Conservation (phyloP, 1,140 invertebrate species). For the Euura saliciscinereae region DNA sequence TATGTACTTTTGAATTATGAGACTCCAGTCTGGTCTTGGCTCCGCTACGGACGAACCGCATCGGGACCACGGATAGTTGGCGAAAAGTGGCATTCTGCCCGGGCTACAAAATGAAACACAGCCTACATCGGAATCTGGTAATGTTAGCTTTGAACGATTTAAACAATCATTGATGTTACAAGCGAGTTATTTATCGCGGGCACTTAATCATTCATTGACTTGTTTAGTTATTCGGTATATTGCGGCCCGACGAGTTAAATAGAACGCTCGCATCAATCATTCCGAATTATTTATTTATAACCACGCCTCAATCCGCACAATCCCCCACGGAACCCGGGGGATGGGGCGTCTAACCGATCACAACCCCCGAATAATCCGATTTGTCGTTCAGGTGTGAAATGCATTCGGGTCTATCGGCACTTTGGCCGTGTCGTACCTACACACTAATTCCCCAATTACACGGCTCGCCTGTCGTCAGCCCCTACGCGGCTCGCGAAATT, state of each 20-base stretch:
- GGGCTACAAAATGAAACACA: too few species aligned
- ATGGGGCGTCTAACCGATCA: too few species aligned
- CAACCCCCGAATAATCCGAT: neutral
- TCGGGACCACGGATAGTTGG: too few species aligned
- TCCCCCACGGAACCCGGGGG: too few species aligned
- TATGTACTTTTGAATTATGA: too few species aligned
- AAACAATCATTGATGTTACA: constrained; percentile 9
- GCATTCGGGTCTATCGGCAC: neutral
- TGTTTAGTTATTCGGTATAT: constrained; percentile 5
- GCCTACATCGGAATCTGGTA: neutral
- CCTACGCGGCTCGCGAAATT: neutral
- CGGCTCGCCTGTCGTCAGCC: neutral
- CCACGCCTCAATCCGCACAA: neutral
- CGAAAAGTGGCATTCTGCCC: too few species aligned
- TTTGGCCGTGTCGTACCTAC: neutral
- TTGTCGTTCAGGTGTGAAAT: neutral
- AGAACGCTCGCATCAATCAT: neutral
- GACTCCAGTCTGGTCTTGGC: too few species aligned
- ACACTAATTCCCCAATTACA: neutral
- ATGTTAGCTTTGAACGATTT: constrained; percentile 4
- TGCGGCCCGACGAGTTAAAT: neutral
- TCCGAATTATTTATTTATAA: constrained; percentile 1
- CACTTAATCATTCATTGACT: constrained; percentile 4
- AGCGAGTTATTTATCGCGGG: neutral
- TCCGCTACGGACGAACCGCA: too few species aligned